These are phyloP conservation scores for Prunella fulvescens DNA, from an alignment of 2,113 vertebrate genomes.

Conservation along the genomic window DNA sequence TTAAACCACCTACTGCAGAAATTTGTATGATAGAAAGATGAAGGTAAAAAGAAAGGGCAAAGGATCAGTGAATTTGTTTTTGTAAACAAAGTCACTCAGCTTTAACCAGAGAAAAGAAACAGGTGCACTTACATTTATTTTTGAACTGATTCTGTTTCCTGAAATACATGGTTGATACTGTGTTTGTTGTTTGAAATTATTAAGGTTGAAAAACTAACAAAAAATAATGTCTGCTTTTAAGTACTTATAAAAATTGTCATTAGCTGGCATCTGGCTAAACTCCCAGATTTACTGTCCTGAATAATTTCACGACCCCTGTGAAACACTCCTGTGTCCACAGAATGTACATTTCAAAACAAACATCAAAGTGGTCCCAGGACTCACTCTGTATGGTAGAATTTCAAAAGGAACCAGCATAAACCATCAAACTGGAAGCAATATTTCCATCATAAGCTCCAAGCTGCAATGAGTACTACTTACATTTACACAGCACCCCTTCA, in stretches of 20 bases:
- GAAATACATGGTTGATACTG: neutral
- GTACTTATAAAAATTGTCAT: neutral
- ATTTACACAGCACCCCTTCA: neutral
- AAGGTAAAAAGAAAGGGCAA: neutral
- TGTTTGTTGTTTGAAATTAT: neutral
- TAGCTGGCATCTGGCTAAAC: neutral
- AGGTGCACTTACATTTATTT: neutral
- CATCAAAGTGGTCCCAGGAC: neutral
- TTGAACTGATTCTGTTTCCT: neutral
- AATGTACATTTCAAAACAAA: neutral
- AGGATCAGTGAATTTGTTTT: neutral
- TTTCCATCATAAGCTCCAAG: neutral
- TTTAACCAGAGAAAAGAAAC: neutral
- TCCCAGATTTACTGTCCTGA: neutral
- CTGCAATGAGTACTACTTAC: neutral
- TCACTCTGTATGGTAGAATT: neutral
- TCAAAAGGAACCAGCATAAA: neutral
- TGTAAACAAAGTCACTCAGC: neutral
- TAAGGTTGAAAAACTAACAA: neutral
- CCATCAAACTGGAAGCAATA: neutral
- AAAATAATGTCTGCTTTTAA: neutral
- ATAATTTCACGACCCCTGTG: neutral
- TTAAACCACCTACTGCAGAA: neutral
- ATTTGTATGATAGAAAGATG: neutral
- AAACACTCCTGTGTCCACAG: neutral